Evolutionary conservation across 2,113 vertebrate genomes (phyloP), one percentile per base, ranked within the genome.

Genomic region (Solea senegalensis): DNA sequence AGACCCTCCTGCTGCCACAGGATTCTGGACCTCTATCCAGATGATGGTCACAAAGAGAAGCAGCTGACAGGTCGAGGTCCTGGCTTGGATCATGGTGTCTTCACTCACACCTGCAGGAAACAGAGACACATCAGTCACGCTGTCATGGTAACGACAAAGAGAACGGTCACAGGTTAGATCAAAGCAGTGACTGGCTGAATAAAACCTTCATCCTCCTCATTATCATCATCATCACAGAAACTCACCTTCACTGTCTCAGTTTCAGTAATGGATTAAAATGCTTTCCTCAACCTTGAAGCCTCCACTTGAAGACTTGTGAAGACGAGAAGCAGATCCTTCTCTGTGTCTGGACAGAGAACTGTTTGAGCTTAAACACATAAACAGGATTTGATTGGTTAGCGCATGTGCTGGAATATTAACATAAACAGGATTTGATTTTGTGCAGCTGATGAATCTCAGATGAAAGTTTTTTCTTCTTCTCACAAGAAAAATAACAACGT

Each of bases 1-100:
- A 1, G 87, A 58, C 44, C 71, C 62, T 3, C 74, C 87, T 7
- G 90, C 86, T 9, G 57, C 84, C 6, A 51, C 49, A 5, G 85
- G 65, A 46, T 41, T 13, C 0, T 71, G 91, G 40, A 93, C 73
- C 0, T 88, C 83, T 44, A 59, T 64, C 3, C 93, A 88, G 28
- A 97, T 59, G 63, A 95, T 8, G 26, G 88, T 66, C 65, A 91
- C 16, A n/a, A 93, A 0, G n/a, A 93, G 64, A 49, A 95, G 73
- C 16, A 95, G 87, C 8, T 79, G 88, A 60, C 88, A 69, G 3
- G 74, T 62, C 2, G 73, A 45, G 15, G 55, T 86, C 63, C 57
- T 43, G 65, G 86, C 76, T 62, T 0, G 86, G 9, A 60, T 83
- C 97, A 97, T 97, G 86, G 86, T 88, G 69, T 14, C 55, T 80